Conservation (phyloP, 2,113 vertebrate species). For the Chaetodon auriga region DNA sequence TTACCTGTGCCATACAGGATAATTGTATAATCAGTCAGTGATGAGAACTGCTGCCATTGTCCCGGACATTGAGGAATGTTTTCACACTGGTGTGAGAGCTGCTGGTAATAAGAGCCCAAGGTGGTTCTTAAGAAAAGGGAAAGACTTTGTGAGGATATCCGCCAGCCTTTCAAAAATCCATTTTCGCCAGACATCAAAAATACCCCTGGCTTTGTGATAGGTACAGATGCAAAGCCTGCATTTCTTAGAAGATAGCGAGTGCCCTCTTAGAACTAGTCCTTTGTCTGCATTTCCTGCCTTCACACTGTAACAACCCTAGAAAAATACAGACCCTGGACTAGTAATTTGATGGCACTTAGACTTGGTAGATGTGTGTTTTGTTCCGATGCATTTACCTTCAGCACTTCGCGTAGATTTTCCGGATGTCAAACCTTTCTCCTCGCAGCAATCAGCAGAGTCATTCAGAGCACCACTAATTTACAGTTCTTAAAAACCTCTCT, state of each 20-base stretch:
- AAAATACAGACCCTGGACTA: conserved; percentile 73
- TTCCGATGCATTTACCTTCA: conserved; percentile 56
- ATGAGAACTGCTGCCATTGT: conserved; percentile 58
- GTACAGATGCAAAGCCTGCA: conserved; percentile 50
- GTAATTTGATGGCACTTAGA: conserved; percentile 71
- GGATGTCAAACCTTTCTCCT: conserved; percentile 64
- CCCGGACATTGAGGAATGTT: conserved; percentile 68
- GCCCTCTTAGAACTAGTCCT: conserved; percentile 66
- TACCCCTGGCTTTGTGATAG: conserved; percentile 63
- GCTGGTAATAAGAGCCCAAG: conserved; percentile 41
- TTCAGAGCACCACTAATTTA: conserved; percentile 64
- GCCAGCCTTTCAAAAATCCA: conserved; percentile 67
- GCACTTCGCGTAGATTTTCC: conserved; percentile 50
- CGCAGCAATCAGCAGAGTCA: conserved; percentile 65
- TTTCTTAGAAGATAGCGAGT: conserved; percentile 65
- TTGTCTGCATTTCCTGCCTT: conserved; percentile 77
- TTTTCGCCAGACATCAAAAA: conserved; percentile 65
- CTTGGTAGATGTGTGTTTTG: conserved; percentile 63
- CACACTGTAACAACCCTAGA: conserved; percentile 61
- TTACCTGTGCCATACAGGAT: conserved; percentile 31
- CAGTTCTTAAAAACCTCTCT: conserved; percentile 34
- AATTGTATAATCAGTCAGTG: conserved; percentile 47
- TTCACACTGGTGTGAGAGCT: conserved; percentile 52
- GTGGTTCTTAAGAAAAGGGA: conserved; percentile 42
- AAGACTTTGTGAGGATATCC: conserved; percentile 55